Evolutionary conservation across 2,888 invertebrate species (phyloP), one percentile per base, ranked within the genome.

Genomic region (Cryptocephalus moraei): DNA sequence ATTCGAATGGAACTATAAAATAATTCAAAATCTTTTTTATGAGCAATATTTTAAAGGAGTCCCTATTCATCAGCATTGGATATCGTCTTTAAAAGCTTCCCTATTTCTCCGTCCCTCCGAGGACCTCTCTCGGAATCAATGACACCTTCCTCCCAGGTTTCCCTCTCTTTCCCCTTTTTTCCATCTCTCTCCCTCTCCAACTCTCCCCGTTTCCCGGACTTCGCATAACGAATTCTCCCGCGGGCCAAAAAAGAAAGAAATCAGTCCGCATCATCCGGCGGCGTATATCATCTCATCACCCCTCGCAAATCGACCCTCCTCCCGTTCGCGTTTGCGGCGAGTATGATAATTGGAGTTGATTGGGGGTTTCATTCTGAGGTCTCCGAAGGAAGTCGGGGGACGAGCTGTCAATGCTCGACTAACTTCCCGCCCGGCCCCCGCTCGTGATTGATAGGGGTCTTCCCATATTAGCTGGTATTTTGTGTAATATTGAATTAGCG

Each of bases 301-400:
- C 46, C 42, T 47, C 47, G 33, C 45, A 52, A 53, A 52, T 55
- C 54, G 45, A 46, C 53, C 53, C 56, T 52, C 36, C 36, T 36
- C n/a, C 11, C 11, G 2, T n/a, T n/a, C 51, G 53, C 51, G 46
- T 58, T 61, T 62, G 60, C 53, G 63, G 64, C 60, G 57, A 59
- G 63, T 66, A 67, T 65, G 64, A 67, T 69, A 69, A 68, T 68
- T 68, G 67, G 57, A 59, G 57, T 62, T 68, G 68, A 69, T 69
- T 68, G 67, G 64, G 64, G 64, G 67, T 66, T 65, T 64, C 64
- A 63, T 62, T 63, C 61, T 60, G 57, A 58, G 56, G 48, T 53
- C 49, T 51, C 61, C 51, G 46, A 57, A 56, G 55, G 60, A 60
- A 58, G 53, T 59, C 48, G 43, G 51, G 51, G 55, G 50, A 55